Evolutionary conservation across 2,113 vertebrate species (phyloP), one percentile per base, ranked within the genome.

Genomic region (Thomomys bottae): DNA sequence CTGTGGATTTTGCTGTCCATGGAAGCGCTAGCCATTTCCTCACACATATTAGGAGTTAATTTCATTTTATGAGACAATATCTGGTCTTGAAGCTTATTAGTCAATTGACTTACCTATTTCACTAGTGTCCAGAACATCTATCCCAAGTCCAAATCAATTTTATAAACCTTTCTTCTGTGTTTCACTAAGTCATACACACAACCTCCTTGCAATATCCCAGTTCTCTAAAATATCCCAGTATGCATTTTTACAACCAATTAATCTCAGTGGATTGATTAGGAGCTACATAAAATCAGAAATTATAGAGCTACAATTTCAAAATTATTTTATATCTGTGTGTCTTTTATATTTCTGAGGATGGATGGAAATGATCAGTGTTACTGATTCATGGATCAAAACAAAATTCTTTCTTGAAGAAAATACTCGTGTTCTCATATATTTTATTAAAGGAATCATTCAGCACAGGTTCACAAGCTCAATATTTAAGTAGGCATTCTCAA

Each of bases 1-100:
- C 45, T 79, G 9, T 68, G 15, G 9, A 23, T 8, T 63, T 71
- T 87, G 21, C 24, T 14, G 45, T 42, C 38, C 57, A 71, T 21
- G 18, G n/a, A 10, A 17, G 1, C 6, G 26, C 32, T 45, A 71
- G 12, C 9, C 32, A 67, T 21, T 28, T 15, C 36, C 28, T 34
- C 21, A 26, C 30, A 42, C 24, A 34, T 34, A 78, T 3, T 54
- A n/a, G 66, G 26, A 10, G 36, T 68, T 14, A 40, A 9, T 15
- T 92, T 86, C 4, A 75, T 75, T 32, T 92, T 14, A 86, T 81
- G 61, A 66, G 28, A 9, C 54, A 82, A 71, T 94, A 67, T 4
- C 11, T 72, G 11, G 11, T 67, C 79, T 88, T 80, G 3, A 6
- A 14, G 0, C 66, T 84, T 87, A 36, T n/a, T 81, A 77, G 21